Conservation (phyloP, 1,140 invertebrate genomes). For the Microplitis demolitor region DNA sequence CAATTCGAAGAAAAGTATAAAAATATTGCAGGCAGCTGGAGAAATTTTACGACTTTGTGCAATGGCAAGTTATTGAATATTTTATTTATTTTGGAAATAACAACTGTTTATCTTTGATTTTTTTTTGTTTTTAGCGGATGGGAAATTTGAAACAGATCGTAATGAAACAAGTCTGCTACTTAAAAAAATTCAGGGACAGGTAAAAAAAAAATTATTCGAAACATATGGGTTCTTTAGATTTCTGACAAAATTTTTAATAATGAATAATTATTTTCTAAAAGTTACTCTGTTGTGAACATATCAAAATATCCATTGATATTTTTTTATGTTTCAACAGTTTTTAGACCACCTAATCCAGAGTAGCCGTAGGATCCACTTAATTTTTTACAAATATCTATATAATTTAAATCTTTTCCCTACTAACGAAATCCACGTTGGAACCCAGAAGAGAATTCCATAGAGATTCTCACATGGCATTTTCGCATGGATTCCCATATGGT, state of each 20-base stretch:
- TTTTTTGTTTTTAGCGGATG: not conserved
- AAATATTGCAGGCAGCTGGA: not conserved
- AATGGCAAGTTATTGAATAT: slow-evolving; percentile 10
- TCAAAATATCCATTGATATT: not conserved
- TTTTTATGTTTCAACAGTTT: not conserved
- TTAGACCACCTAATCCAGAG: too few relatives aligned
- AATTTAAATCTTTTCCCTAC: too few relatives aligned
- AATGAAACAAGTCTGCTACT: slow-evolving; percentile 16
- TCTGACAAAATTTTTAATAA: too few relatives aligned
- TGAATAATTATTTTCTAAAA: too few relatives aligned
- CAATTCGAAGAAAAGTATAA: not conserved
- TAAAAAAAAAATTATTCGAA: not conserved
- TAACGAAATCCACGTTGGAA: too few relatives aligned
- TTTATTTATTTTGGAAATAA: not conserved
- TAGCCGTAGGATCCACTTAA: too few relatives aligned
- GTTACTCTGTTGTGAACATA: too few relatives aligned
- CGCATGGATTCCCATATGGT: too few relatives aligned
- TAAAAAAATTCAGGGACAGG: not conserved
- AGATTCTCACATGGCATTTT: too few relatives aligned
- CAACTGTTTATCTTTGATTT: not conserved
- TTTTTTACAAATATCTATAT: too few relatives aligned
- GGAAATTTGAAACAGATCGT: not conserved
- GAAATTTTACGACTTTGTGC: slow-evolving; percentile 22
- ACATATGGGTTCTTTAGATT: too few relatives aligned
- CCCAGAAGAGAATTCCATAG: too few relatives aligned